Evolutionary conservation across 2,113 vertebrate genomes (phyloP).

Genomic region (Puffinus mauretanicus): DNA sequence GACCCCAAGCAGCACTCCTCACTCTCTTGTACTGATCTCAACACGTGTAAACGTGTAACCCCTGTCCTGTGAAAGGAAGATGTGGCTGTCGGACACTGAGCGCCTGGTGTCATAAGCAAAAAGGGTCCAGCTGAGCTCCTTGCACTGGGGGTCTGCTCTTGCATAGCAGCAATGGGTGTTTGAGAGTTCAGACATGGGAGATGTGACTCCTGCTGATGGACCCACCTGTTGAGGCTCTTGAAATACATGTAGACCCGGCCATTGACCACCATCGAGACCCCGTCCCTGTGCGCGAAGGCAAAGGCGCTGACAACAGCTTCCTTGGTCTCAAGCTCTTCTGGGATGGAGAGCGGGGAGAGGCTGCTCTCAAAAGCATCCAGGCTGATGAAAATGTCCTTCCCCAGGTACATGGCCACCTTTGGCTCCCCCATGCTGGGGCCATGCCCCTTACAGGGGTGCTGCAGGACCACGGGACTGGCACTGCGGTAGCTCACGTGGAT

Average conservation of each 20-base stretch:
- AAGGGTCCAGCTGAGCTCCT: not conserved
- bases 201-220: not conserved
- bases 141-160: not conserved
- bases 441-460: not conserved
- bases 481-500: not conserved
- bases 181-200: not conserved
- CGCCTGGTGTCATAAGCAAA: not conserved
- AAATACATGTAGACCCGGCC: not conserved
- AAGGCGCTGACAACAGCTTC: not conserved
- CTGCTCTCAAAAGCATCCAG: not conserved
- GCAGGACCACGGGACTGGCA: not conserved
- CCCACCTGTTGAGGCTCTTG: not conserved
- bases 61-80: not conserved
- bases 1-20: not conserved
- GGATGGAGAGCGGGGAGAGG: not conserved
- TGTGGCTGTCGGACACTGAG: not conserved
- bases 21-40: not conserved
- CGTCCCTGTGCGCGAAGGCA: not conserved
- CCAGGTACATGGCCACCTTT: not conserved
- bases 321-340: not conserved
- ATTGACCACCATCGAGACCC: not conserved
- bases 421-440: fast-evolving
- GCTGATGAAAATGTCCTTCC: not conserved
- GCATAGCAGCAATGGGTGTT: not conserved
- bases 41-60: not conserved